Conservation (phyloP, 1,140 invertebrate species). For the Monomorium pharaonis region DNA sequence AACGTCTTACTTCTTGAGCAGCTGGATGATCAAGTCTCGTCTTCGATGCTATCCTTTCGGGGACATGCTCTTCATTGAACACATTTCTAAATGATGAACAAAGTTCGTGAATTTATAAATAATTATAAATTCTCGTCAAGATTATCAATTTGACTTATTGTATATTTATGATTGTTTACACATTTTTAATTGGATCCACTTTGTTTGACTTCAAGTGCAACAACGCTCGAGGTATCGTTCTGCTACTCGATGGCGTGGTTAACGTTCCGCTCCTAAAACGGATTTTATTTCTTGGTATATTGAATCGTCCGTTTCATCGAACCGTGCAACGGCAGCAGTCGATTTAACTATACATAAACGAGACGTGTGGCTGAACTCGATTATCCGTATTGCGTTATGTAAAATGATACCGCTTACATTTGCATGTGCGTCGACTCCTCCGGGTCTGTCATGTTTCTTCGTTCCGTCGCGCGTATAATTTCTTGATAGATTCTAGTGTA, state of each 20-base stretch:
- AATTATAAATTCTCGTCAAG: neutral
- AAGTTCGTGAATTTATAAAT: neutral
- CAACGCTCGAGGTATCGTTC: neutral
- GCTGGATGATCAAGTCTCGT: neutral
- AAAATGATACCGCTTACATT: neutral
- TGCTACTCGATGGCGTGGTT: neutral
- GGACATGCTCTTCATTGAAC: neutral
- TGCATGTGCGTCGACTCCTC: neutral
- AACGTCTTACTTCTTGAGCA: neutral
- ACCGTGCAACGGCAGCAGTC: neutral
- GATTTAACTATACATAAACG: neutral
- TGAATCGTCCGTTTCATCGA: neutral
- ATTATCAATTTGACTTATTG: neutral
- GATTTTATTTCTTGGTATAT: neutral
- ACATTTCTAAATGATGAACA: neutral
- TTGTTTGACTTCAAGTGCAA: slow-evolving; percentile 41
- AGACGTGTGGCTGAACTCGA: neutral
- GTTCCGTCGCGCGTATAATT: neutral
- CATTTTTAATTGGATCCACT: slow-evolving; percentile 27
- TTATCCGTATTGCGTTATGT: neutral
- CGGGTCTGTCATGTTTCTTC: neutral
- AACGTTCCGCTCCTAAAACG: neutral
- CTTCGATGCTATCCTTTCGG: neutral
- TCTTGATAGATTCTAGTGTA: neutral
- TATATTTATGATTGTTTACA: slow-evolving; percentile 26